These are phyloP conservation scores for Typhlomys cinereus DNA, from an alignment of 2,113 vertebrate genomes.

Conservation along the genomic window DNA sequence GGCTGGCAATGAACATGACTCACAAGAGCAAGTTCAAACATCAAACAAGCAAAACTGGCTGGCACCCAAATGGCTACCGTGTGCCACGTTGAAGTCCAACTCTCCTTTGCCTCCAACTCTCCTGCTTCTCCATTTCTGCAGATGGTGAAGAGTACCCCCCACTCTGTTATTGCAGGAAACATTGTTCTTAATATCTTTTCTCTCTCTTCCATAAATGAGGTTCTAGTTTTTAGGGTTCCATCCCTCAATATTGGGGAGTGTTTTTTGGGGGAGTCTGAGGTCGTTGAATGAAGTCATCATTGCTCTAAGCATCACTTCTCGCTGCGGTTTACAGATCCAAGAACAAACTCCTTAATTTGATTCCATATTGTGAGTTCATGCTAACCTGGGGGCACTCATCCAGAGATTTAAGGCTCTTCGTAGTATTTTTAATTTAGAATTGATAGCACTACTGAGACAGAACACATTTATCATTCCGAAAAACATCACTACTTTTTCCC, in stretches of 20 bases:
- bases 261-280: background rate
- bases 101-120: background rate
- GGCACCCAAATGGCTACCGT: background rate
- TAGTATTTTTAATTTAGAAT: constrained; percentile 2
- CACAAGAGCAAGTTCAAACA: background rate
- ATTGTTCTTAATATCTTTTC: background rate
- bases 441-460: background rate
- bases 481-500: background rate
- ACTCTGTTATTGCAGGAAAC: background rate
- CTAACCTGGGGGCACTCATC: background rate
- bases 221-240: background rate
- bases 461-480: background rate
- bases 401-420: background rate
- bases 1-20: background rate
- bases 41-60: background rate
- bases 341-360: background rate
- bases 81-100: too few species aligned
- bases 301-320: background rate
- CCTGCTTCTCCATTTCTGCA: background rate
- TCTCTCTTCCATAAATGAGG: background rate
- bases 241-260: background rate
- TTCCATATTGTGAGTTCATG: background rate
- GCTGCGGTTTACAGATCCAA: background rate
- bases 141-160: background rate
- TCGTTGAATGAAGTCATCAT: background rate